Base-by-base conservation (phyloP, 2,797 vertebrate species). In the Arvicola amphibius region DNA sequence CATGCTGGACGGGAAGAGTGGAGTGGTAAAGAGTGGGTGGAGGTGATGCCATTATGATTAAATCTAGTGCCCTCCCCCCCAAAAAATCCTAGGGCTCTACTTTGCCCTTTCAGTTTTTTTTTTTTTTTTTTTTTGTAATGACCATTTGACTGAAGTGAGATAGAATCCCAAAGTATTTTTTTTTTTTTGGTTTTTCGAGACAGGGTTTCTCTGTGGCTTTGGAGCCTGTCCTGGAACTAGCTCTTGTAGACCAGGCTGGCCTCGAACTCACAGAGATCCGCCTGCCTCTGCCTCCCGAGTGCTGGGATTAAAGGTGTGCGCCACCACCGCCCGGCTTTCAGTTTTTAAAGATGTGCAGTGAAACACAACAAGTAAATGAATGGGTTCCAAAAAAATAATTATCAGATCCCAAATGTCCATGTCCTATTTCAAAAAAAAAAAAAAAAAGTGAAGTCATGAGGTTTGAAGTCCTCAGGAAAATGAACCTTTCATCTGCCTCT, bases 401-500 rank as follows among this genome's bases (percentile, higher is more conserved):
- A 84, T 78, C 91, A 73, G 65, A 84, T 43, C 71, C 37, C 87
- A 89, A 48, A 90, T 46, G 43, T 37, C 19, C 67, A 90, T 74
- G 32, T 63, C 56, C 27, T 87, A 17, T 78, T 73, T 88, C 46
- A 65, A 59, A 53, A 53, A 53, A 73, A 88, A 76, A 86, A 51
- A 16, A 90, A 46, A 16, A 77, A 40, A 83, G 69, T 23, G 56
- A 94, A 93, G 37, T 63, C 91, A 43, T 9, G 11, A 73, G 25
- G 13, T 78, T 88, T 92, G 53, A 89, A 83, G 32, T 81, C 9
- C 21, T 71, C 56, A 43, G 63, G 78, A 94, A 84, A 95, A 93
- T 9, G 17, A 73, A 77, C 21, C 17, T 23, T 91, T 94, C 37
- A 51, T 51, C 79, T 46, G 32, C 23, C 61, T 61, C 65, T 46